Base-by-base conservation (phyloP, 64 coral and sea anemone species). In the Montipora sp. region DNA sequence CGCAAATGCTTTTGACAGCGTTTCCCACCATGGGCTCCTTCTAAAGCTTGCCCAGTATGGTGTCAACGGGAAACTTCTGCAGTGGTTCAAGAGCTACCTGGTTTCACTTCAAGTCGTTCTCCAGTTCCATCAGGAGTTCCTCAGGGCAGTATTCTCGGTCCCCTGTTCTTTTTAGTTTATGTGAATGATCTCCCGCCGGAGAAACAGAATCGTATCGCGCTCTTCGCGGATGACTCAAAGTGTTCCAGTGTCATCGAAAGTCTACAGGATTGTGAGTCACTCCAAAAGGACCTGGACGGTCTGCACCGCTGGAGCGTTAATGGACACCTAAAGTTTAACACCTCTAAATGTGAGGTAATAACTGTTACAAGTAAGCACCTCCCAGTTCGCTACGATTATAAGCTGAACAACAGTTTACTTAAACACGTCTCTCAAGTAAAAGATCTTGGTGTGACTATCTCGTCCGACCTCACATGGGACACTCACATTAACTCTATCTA, bases 111-210 rank as follows among this genome's bases (percentile, higher is more conserved):
- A 21, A 83, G 47, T n/a, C 9, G 15, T 74, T 79, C 75, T 20
- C 66, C 89, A 8, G 87, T 90, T 19, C 45, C 72, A 82, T 90
- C 78, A 11, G 60, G 89, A 15, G 55, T 90, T 47, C 55, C 59
- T 20, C 88, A 90, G 59, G 51, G 88, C 10, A 79, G 69, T 59
- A 87, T 70, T 63, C 12, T 87, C 23, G 19, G 75, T 47, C 75
- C 59, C 69, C 71, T 90, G 77, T 10, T 80, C 45, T 90, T 90
- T 44, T 44, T 81, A 20, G 89, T 81, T 22, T 89, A 78, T 78
- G 59, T 90, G 14, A 60, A 90, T 22, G 88, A 67, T 79, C 83
- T 86, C 3, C 24, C 68, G 15, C 49, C 87, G 36, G 70, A 0
- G 59, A 53, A 45, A 45, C 16, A 2, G 27, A 36, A 36, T 36